These are phyloP conservation scores for Xylocampa areola DNA, from an alignment of 2,888 invertebrate species.

Conservation along the genomic window DNA sequence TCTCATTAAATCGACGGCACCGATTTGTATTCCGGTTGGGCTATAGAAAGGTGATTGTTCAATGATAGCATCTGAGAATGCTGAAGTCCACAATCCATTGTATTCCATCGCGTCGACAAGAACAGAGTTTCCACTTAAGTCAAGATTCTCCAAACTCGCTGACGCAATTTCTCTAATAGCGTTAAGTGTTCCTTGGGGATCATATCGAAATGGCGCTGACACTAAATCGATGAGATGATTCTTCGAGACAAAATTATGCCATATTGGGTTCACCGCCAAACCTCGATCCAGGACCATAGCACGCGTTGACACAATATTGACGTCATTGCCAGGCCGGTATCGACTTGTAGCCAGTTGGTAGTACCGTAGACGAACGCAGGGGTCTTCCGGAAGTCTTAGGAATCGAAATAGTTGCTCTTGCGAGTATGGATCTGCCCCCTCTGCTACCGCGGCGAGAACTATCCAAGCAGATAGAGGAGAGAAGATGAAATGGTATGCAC, in stretches of 20 bases:
- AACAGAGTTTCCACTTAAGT: slow-evolving; percentile 47
- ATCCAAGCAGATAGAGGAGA: slow-evolving; percentile 51
- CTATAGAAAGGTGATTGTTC: slow-evolving; percentile 45
- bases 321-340: slow-evolving; percentile 7
- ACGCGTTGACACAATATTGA: slow-evolving; percentile 21
- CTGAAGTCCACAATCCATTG: slow-evolving; percentile 52
- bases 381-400: slow-evolving; percentile 33
- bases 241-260: slow-evolving; percentile 26
- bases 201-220: slow-evolving; percentile 34
- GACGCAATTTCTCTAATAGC: slow-evolving; percentile 18
- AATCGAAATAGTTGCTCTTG: slow-evolving; percentile 44
- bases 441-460: slow-evolving; percentile 46
- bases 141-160: slow-evolving; percentile 15
- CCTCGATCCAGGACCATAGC: slow-evolving; percentile 40
- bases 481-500: slow-evolving; percentile 36
- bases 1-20: slow-evolving; percentile 49
- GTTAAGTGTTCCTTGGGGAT: slow-evolving; percentile 16
- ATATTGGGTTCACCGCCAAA: slow-evolving; percentile 26
- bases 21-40: slow-evolving; percentile 32
- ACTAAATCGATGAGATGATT: slow-evolving; percentile 38
- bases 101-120: slow-evolving; percentile 51
- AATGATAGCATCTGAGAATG: slow-evolving; percentile 37
- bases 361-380: slow-evolving; percentile 38
- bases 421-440: slow-evolving; percentile 38
- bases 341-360: slow-evolving; percentile 44